These are phyloP conservation scores for Neotoxoptera formosana DNA, from an alignment of 1,140 invertebrate genomes.

Conservation along the genomic window DNA sequence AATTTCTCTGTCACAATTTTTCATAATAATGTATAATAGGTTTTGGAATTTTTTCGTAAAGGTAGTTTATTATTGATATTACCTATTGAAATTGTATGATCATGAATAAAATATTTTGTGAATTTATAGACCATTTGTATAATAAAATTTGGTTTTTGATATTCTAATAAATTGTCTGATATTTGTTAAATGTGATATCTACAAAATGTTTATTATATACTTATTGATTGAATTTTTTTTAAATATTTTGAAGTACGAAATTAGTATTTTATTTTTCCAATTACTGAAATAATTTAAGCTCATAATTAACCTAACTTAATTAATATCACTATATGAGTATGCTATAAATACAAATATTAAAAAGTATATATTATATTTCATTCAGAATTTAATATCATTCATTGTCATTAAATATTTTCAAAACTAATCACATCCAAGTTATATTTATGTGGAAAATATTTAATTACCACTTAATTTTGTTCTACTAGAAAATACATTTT, in stretches of 20 bases:
- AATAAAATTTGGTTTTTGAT: slow-evolving; percentile 18
- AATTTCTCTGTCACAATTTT: slow-evolving; percentile 3
- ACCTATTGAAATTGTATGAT: not conserved
- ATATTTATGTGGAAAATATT: slow-evolving; percentile 25
- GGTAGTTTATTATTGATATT: not conserved
- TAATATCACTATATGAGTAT: not conserved
- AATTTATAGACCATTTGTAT: not conserved
- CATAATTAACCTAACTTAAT: not conserved
- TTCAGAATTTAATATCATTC: not conserved
- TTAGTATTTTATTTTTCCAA: not conserved
- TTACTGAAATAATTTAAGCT: not conserved
- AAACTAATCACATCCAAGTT: not conserved
- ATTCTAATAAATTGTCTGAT: not conserved
- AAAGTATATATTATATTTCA: not conserved
- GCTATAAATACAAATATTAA: not conserved
- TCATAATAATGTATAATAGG: not conserved
- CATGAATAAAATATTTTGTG: slow-evolving; percentile 5
- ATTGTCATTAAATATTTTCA: slow-evolving; percentile 16
- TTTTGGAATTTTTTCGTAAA: slow-evolving; percentile 3
- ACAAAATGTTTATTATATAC: not conserved
- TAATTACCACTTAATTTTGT: not conserved
- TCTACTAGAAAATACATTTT: not conserved
- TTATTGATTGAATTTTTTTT: not conserved
- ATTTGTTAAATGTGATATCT: not conserved
- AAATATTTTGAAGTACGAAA: not conserved